Base-by-base conservation (phyloP, 2,888 invertebrate genomes). In the Pristionchus exspectatus region DNA sequence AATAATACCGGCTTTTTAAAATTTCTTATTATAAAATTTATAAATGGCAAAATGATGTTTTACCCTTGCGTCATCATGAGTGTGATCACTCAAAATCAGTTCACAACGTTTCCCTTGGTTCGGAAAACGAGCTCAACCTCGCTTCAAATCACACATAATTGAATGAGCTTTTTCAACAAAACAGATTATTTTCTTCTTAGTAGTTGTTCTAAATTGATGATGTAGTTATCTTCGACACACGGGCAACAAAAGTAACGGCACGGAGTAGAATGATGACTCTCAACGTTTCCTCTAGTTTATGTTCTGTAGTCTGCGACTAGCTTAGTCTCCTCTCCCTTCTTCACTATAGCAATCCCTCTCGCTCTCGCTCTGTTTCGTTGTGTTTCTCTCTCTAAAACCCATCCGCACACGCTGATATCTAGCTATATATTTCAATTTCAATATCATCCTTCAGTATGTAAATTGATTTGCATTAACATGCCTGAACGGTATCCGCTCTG, bases 291-390 rank as follows among this genome's bases (percentile, higher is more conserved):
- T 77, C 77, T 77, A 77, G 77, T 77, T 77, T 77, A 18, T 77
- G 77, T 50, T 18, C 5, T 77, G 50, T 77, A 77, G 77, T 77
- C 50, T 77, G 38, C 50, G 50, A 44, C 77, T 77, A 77, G 77
- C 77, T 77, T 77, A 77, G 77, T 77, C 77, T 77, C 77, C 21
- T 77, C 77, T 44, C 33, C 33, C 77, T 77, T 44, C 77, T 77
- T 77, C 77, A 77, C 77, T 77, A 77, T 77, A 77, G 72, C 72
- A 72, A 72, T 72, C 72, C 77, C 33, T 24, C 72, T 72, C 77
- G 44, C 77, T 50, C 38, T 77, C 77, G 30, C 77, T 50, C 50
- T 38, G 77, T 77, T 77, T 77, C 77, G 77, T n/a, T 77, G 77
- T 77, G 24, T 77, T n/a, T 12, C 72, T 77, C 50, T 77, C 77